A percentile compares a stretch with the other conserved stretches of the same genome.
These are phyloP conservation scores for Octodon degus DNA, from an alignment of 2,113 vertebrate genomes.

Conservation along the genomic window DNA sequence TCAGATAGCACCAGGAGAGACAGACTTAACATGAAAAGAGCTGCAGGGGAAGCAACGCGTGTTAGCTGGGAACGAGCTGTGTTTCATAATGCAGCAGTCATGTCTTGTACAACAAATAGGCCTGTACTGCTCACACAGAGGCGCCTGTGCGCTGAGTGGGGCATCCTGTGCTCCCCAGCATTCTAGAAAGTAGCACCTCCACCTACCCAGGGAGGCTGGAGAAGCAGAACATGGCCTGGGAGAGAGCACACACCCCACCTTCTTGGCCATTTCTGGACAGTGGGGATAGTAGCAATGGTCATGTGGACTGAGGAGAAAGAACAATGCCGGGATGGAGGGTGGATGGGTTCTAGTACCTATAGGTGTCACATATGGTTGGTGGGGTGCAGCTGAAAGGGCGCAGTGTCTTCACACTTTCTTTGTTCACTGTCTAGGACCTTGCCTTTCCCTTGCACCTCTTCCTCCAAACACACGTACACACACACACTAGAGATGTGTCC, in stretches of 20 bases:
- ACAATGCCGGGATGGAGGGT: not conserved
- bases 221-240: not conserved
- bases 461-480: not conserved
- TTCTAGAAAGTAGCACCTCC: not conserved
- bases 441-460: not conserved
- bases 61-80: conserved; percentile 80
- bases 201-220: rapidly evolving
- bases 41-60: conserved; percentile 80
- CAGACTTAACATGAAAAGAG: conserved; percentile 87
- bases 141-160: not conserved
- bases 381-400: not conserved
- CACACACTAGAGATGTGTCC: not conserved
- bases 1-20: conserved; percentile 87
- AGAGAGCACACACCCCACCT: not conserved
- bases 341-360: not conserved
- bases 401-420: not conserved
- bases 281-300: not conserved
- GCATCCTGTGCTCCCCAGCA: rapidly evolving
- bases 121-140: not conserved
- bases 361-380: rapidly evolving
- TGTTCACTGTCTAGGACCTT: not conserved
- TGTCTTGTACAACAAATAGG: conserved; percentile 73
- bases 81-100: conserved; percentile 77
- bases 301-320: rapidly evolving
- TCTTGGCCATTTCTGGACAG: not conserved